Base-by-base conservation (phyloP, 2,797 vertebrate species). In the Geotrypetes seraphini region DNA sequence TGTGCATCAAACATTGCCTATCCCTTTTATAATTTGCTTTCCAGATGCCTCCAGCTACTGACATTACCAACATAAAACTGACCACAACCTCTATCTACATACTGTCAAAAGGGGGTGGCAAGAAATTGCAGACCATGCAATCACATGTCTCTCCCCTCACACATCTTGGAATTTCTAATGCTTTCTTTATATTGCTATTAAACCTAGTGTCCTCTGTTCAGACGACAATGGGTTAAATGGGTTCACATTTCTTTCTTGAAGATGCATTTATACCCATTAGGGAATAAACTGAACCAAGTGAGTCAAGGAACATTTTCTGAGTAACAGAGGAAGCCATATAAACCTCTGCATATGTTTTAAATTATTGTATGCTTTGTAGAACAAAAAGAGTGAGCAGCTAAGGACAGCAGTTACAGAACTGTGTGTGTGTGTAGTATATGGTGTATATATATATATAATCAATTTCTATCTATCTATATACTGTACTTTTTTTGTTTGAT, bases 201-300 rank as follows among this genome's bases (percentile, higher is more conserved):
- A 38, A 30, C 20, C 9, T 17, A 20, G 9, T 39, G 46, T 36
- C 40, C 33, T 41, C 28, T 10, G 26, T 14, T 15, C 29, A 26
- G 40, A 14, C 35, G 6, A 43, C n/a, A 18, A n/a, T 12, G 28
- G 28, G 29, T 9, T 44, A 41, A 25, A n/a, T 16, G 35, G n/a
- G 19, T 25, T 23, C 31, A 14, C 6, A 12, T 29, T 24, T 24
- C 11, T 24, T 43, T 17, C 51, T 19, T 27, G 17, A 10, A 2
- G 10, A 26, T 22, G 52, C 43, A 36, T 57, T 51, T 57, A 46
- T 38, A 24, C 7, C 41, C 14, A 5, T 39, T 12, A 7, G 31
- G 22, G 29, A 36, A 7, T 28, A 36, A 29, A 8, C 33, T 42
- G 31, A 4, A 21, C 12, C 0, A 12, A 2, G 16, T 27, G 3